These are phyloP conservation scores for Alexandromys fortis DNA, from an alignment of 2,113 vertebrate species.

Conservation along the genomic window DNA sequence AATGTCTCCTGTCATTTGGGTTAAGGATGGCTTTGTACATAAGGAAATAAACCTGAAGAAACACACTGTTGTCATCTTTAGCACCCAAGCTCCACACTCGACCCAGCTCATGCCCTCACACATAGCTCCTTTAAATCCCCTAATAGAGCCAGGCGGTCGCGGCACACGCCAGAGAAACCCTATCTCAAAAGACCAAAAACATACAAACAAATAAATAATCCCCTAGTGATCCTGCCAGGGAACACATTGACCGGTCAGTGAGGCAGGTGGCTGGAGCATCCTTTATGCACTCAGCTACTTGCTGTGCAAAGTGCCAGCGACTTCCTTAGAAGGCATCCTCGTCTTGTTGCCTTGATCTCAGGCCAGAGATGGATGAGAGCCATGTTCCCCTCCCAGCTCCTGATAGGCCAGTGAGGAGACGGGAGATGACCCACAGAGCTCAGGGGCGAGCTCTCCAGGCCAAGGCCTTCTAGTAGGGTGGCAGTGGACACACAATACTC, in stretches of 20 bases:
- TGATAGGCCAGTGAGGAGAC: rapidly evolving
- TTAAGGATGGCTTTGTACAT: neutral
- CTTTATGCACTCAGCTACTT: neutral
- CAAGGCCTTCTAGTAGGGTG: neutral
- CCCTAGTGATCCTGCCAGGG: neutral
- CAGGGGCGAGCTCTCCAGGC: neutral
- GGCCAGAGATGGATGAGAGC: neutral
- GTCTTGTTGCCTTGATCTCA: neutral
- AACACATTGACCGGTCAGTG: too few species aligned
- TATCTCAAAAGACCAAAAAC: too few species aligned
- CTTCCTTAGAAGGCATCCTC: neutral
- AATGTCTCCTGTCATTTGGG: neutral
- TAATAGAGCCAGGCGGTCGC: too few species aligned
- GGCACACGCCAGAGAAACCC: too few species aligned
- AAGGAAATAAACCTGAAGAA: neutral
- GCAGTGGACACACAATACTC: neutral
- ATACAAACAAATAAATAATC: too few species aligned
- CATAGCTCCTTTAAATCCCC: neutral
- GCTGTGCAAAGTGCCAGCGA: too few species aligned
- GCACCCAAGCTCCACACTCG: neutral
- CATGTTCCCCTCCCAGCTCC: neutral
- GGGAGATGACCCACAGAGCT: neutral
- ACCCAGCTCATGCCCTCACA: neutral
- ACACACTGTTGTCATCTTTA: rapidly evolving
- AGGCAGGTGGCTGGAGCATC: neutral